Conservation (phyloP, 2,888 invertebrate species). For the Bembecia ichneumoniformis region DNA sequence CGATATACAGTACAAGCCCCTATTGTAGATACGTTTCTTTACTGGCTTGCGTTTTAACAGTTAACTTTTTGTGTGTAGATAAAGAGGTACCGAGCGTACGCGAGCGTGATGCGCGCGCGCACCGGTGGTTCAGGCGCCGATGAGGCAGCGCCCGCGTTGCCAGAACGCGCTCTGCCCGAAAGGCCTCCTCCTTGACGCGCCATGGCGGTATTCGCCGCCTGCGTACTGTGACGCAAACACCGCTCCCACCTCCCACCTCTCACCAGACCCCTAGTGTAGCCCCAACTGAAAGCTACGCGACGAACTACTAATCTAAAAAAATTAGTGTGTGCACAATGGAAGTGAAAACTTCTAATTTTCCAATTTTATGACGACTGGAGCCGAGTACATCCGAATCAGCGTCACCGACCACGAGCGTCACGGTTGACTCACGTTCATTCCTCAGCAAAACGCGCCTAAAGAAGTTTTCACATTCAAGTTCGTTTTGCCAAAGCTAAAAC, state of each 20-base stretch:
- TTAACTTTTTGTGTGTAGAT: conserved; percentile 62
- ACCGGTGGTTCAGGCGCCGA: conserved; percentile 58
- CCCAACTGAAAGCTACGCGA: too few relatives aligned
- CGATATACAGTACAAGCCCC: too few relatives aligned
- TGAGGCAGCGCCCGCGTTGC: conserved; percentile 70
- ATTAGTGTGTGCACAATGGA: too few relatives aligned
- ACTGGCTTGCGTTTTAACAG: too few relatives aligned
- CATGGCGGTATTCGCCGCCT: conserved; percentile 86
- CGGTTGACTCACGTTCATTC: too few relatives aligned
- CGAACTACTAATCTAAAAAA: not conserved
- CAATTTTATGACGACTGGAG: too few relatives aligned
- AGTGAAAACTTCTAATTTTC: too few relatives aligned
- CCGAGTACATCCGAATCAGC: too few relatives aligned
- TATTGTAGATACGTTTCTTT: too few relatives aligned
- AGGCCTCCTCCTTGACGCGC: conserved; percentile 75
- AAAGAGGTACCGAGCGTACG: conserved; percentile 87
- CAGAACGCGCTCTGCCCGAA: conserved; percentile 70
- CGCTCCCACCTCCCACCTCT: conserved; percentile 8
- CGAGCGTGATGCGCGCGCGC: conserved; percentile 80
- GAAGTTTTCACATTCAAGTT: not conserved
- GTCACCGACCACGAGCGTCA: too few relatives aligned
- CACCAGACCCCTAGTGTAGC: too few relatives aligned
- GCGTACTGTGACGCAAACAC: conserved; percentile 74
- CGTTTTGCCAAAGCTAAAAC: not conserved
- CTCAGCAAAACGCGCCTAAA: too few relatives aligned